Percentiles rank a stretch among this genome's conserved stretches.
Evolutionary conservation across 2,888 invertebrate species (phyloP).

Genomic region (Agrilus mali): DNA sequence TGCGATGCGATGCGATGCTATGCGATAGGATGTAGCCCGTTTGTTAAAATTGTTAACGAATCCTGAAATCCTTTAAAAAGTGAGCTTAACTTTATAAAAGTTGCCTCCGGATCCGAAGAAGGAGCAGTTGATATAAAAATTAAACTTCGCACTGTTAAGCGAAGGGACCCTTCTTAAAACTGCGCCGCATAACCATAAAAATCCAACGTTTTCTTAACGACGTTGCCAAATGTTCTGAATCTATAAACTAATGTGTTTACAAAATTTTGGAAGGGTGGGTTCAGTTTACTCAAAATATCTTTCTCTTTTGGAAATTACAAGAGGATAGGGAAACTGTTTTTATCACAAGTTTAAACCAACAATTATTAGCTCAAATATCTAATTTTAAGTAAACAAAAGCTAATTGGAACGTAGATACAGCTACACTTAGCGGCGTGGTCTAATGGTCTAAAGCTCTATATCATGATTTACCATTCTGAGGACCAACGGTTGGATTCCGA

Average conservation of each 20-base stretch:
- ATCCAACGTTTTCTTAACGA: conserved; percentile 16
- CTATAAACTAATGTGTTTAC: neutral
- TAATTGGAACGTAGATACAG: no score
- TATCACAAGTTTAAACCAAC: no score
- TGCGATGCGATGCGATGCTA: conserved; percentile 18
- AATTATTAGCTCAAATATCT: no score
- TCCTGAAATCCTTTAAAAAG: conserved; percentile 35
- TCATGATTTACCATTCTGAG: no score
- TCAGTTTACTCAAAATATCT: no score
- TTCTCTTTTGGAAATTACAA: no score
- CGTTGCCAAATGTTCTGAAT: conserved; percentile 5
- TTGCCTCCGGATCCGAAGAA: conserved; percentile 25
- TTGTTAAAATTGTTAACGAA: conserved; percentile 36
- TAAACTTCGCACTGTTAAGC: conserved; percentile 29
- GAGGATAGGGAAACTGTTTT: no score
- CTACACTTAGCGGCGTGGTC: no score
- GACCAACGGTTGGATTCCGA: no score
- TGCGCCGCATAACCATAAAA: conserved; percentile 31
- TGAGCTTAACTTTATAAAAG: conserved; percentile 30
- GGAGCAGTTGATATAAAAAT: conserved; percentile 31
- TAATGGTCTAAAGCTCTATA: no score
- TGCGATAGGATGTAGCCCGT: conserved; percentile 26
- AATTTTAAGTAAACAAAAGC: no score
- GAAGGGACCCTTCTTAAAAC: conserved; percentile 30
- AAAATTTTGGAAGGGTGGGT: neutral